phyloP scores from a whole-genome alignment of 2,888 invertebrate genomes.

The Ischnus inquisitorius region DNA sequence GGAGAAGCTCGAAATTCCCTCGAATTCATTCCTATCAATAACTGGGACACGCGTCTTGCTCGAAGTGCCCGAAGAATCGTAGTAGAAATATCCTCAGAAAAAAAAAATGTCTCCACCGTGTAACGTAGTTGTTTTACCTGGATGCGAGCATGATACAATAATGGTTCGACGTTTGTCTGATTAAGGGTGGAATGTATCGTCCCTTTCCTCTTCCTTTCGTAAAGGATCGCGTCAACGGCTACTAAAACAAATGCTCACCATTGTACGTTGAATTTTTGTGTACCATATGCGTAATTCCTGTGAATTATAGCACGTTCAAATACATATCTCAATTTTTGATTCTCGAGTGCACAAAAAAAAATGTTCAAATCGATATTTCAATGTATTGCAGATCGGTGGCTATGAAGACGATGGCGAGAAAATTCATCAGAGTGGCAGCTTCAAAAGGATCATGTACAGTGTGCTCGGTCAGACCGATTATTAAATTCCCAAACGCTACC shows the following conservation, averaged over 20 bases:
- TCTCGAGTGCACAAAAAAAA: conserved; percentile 3
- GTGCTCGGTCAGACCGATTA: conserved; percentile 92
- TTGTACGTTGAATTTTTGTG: conserved; percentile 77
- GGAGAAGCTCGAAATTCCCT: too few relatives aligned
- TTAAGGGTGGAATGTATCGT: conserved; percentile 82
- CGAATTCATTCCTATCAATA: not conserved
- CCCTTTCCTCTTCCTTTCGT: conserved; percentile 83
- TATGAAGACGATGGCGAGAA: conserved; percentile 91
- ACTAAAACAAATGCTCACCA: conserved; percentile 77
- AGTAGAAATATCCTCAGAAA: conserved; percentile 10
- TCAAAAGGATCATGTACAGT: conserved; percentile 96
- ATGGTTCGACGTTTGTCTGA: conserved; percentile 76
- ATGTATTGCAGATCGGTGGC: conserved; percentile 88
- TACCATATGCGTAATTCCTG: conserved; percentile 51
- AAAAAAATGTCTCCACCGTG: conserved; percentile 12
- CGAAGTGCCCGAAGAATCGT: conserved; percentile 40
- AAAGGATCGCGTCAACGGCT: conserved; percentile 82
- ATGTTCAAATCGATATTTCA: not conserved
- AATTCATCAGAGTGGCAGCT: conserved; percentile 96
- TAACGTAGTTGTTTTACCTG: conserved; percentile 49
- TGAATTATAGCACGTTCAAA: conserved; percentile 20
- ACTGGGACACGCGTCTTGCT: conserved; percentile 31
- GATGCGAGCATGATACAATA: conserved; percentile 69
- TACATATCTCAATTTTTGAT: conserved; percentile 23
- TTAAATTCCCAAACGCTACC: conserved; percentile 78